A percentile compares a stretch with the other conserved stretches of the same genome.
Conservation (phyloP, 2,113 vertebrate genomes). For the Phylloscopus trochiloides region DNA sequence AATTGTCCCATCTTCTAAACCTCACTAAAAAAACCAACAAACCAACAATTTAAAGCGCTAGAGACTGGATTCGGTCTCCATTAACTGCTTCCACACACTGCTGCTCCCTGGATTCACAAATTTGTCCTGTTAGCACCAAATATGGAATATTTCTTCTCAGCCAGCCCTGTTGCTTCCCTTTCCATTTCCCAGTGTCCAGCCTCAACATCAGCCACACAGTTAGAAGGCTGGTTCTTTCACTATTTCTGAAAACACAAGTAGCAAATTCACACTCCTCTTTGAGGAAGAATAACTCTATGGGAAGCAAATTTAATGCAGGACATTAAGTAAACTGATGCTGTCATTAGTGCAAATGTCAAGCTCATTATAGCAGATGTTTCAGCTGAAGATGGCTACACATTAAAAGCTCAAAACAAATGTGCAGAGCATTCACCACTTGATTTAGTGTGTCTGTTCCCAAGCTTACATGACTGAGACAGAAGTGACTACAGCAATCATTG, state of each 20-base stretch:
- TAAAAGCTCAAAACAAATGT: constrained; percentile 58
- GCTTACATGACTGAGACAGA: background rate
- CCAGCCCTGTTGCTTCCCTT: background rate
- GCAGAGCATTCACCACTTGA: constrained; percentile 22
- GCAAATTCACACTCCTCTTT: constrained; percentile 4
- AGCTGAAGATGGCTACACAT: constrained; percentile 50
- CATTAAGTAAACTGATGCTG: constrained; percentile 70
- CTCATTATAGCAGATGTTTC: constrained; percentile 68
- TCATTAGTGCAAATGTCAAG: constrained; percentile 74
- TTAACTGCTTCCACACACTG: background rate
- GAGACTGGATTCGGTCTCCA: background rate
- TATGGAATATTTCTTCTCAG: background rate
- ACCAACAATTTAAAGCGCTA: background rate
- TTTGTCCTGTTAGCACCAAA: background rate
- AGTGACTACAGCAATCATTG: background rate
- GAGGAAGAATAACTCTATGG: constrained; percentile 5
- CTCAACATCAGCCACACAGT: background rate
- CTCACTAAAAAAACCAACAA: background rate
- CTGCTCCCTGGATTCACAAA: background rate
- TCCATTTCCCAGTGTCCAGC: background rate
- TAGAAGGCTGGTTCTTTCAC: background rate
- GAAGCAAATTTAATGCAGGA: constrained; percentile 63
- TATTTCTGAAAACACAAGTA: background rate
- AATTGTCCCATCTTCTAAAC: background rate
- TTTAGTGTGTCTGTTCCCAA: constrained; percentile 9